phyloP scores from a whole-genome alignment of 64 coral and sea anemone genomes.

The Porites australiensis region DNA sequence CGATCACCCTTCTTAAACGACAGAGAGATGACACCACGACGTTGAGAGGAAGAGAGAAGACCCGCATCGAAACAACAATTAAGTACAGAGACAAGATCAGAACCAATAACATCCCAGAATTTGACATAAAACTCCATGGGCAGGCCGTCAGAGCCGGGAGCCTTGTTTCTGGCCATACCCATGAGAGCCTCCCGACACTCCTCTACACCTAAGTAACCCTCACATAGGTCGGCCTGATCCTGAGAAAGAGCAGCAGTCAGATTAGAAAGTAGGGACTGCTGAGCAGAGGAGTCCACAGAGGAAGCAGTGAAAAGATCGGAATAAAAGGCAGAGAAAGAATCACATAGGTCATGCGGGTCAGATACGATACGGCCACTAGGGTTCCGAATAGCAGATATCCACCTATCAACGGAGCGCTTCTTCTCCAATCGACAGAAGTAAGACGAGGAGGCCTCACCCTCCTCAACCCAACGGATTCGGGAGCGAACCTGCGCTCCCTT shows the following conservation, averaged over 20 bases:
- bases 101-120: conserved; percentile 40
- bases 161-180: background rate
- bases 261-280: background rate
- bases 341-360: background rate
- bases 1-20: too few relatives aligned
- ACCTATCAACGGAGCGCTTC: background rate
- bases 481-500: conserved; percentile 50
- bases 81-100: background rate
- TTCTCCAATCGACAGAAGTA: background rate
- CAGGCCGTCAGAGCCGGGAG: background rate
- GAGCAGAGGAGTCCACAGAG: background rate
- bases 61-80: background rate
- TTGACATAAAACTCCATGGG: conserved; percentile 56
- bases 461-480: conserved; percentile 44
- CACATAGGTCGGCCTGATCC: background rate
- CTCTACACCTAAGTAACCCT: background rate
- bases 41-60: background rate
- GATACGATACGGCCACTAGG: background rate
- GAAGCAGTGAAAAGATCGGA: background rate
- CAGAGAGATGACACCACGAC: conserved; percentile 3
- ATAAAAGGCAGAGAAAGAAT: background rate
- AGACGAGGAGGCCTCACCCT: conserved; percentile 45
- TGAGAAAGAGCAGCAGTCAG: background rate
- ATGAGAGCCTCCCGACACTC: background rate
- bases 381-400: background rate